Evolutionary conservation across 2,888 invertebrate species (phyloP).

Genomic region (Mythimna ferrago): DNA sequence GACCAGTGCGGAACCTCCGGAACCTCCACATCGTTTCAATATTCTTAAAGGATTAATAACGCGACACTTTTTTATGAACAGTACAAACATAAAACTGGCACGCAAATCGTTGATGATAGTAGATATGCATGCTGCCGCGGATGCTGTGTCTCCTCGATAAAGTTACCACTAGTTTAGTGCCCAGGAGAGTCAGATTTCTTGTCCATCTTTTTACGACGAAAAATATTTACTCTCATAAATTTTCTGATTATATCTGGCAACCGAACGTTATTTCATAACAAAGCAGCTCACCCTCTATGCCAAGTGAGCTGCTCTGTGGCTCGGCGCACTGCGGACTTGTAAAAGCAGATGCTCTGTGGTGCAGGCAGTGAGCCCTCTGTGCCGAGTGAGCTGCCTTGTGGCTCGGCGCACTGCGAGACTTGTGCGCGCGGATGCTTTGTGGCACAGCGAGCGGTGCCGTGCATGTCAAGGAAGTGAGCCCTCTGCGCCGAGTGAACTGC

Average conservation of each 20-base stretch:
- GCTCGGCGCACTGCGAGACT: not conserved
- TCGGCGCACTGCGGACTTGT: not conserved
- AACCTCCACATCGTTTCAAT: too few species aligned
- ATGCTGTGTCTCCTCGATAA: not conserved
- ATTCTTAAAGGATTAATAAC: not conserved
- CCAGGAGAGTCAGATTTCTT: not conserved
- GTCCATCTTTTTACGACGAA: not conserved
- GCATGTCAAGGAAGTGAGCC: not conserved
- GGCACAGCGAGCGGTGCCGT: not conserved
- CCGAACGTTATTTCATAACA: not conserved
- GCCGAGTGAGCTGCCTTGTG: too few species aligned
- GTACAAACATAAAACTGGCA: too few species aligned
- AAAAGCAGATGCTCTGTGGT: not conserved
- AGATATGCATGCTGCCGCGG: not conserved
- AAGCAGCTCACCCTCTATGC: not conserved
- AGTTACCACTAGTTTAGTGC: not conserved
- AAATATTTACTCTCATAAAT: not conserved
- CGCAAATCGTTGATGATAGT: too few species aligned
- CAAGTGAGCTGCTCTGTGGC: too few species aligned
- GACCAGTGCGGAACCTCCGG: too few species aligned
- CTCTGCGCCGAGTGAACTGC: not conserved
- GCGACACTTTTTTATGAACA: not conserved
- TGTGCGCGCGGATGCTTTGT: not conserved
- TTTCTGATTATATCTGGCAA: not conserved
- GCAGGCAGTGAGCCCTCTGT: not conserved